Evolutionary conservation across 2,888 invertebrate species (phyloP), one percentile per base, ranked within the genome.

Genomic region (Trissolcus brochymenae): DNA sequence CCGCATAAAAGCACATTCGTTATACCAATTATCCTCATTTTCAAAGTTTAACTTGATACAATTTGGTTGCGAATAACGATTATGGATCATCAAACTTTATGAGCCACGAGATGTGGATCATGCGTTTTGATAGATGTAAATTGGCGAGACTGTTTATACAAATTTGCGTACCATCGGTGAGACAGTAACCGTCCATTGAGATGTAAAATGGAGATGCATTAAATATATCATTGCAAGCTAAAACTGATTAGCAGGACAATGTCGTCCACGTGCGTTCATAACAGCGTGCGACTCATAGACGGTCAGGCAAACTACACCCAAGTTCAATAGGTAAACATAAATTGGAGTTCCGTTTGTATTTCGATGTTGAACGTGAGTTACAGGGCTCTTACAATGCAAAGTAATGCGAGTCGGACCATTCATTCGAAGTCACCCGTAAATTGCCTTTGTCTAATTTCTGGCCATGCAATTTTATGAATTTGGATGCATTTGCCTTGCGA

Each of bases 251-350:
- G 59, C 59, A 53, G 50, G 65, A 25, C 60, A 54, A 51, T 56
- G 51, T 60, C 46, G 64, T 73, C 50, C 60, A 67, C 73, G 64
- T 73, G 60, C 77, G 29, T 25, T 55, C 21, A 61, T 59, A 59
- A 56, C 62, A 77, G 51, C 35, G 53, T 68, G 64, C 54, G 41
- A 50, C 59, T 4, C 41, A 50, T 55, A 16, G 19, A 56, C 62
- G 57, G 41, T 51, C 62, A 13, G 11, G 59, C 55, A 59, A 53
- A 46, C 56, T 62, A 68, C 50, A 66, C 66, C 25, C 46, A 76
- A 66, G 40, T 76, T 57, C 54, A 53, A 66, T 71, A 51, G 55
- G 53, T 49, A 67, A 68, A 65, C 56, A 65, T 61, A 56, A 74
- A 78, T 66, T 60, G 40, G 55, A 57, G 65, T 65, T 50, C 46